These are phyloP conservation scores for Glaucidium brasilianum DNA, from an alignment of 2,113 vertebrate genomes.

Conservation along the genomic window DNA sequence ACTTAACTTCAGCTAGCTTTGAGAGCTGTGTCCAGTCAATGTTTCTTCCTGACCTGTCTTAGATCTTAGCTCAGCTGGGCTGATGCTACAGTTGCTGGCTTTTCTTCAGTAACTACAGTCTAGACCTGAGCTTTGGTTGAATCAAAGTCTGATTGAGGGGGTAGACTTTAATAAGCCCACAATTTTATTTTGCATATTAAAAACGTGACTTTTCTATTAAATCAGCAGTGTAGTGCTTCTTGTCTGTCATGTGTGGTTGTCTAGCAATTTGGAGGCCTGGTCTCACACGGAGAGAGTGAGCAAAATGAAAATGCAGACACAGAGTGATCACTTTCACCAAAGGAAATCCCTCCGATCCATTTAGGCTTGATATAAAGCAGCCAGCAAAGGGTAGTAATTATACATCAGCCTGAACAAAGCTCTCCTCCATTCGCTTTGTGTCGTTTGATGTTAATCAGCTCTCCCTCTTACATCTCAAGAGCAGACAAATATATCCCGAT, in stretches of 20 bases:
- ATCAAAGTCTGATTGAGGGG: neutral
- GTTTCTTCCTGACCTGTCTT: neutral
- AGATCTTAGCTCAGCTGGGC: neutral
- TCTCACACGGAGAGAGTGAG: neutral
- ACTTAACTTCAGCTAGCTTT: neutral
- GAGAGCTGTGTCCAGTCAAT: neutral
- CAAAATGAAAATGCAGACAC: neutral
- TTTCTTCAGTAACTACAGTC: neutral
- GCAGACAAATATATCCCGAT: constrained; percentile 38
- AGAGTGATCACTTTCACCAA: constrained; percentile 15
- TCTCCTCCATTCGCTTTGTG: neutral
- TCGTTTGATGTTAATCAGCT: constrained; percentile 11
- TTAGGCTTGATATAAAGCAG: constrained; percentile 42
- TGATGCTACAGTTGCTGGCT: neutral
- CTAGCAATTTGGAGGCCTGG: neutral
- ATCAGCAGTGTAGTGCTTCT: neutral
- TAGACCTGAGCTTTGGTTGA: neutral
- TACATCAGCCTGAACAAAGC: constrained; percentile 35
- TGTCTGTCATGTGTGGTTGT: neutral
- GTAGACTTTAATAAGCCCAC: neutral
- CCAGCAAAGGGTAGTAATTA: constrained; percentile 53
- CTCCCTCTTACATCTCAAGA: constrained; percentile 43
- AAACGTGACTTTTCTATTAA: neutral
- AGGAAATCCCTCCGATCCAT: constrained; percentile 51
- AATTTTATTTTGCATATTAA: neutral